Base-by-base conservation (phyloP, 1,140 invertebrate genomes). In the Heliothis subflexa region DNA sequence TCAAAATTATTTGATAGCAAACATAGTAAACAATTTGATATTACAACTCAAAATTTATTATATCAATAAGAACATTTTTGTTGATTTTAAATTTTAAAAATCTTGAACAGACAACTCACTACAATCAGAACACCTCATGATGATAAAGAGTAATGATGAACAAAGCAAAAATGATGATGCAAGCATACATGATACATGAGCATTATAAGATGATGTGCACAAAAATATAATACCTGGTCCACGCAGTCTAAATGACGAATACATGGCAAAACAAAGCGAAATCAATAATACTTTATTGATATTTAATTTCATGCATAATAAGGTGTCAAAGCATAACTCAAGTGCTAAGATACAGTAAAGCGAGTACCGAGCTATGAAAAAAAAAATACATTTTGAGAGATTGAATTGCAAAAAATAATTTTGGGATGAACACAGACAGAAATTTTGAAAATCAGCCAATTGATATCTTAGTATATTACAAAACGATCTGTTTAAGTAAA, bases 91-190 rank as follows among this genome's bases (percentile, higher is more conserved):
- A 64, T 45, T 16, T 11, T 7, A 62, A 40, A 64, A 64, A 18
- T 45, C 33, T 64, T 16, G 1, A 45, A 45, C 16, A 47, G 55
- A 25, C 21, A 59, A 13, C 21, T 2, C 28, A 47, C 18, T 3
- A 47, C 40, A 47, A 40, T 33, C 33, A 45, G 45, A 33, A 47
- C 21, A 66, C 16, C 40, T 66, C 9, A 66, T 47, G 62, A 14
- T 28, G 13, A 62, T 3, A 7, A 25, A 25, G 16, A 71, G n/a
- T 75, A 52, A 21, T 16, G 64, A 64, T 21, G 59, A 52, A 33
- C 50, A 52, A 75, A 75, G 73, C 73, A 64, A 75, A 25, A n/a
- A 25, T 75, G 59, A 64, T 62, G 28, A 64, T 52, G 73, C 73
- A 64, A 75, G 73, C 59, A 4, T 33, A 11, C 3, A 55, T 55